Evolutionary conservation across 2,113 vertebrate species (phyloP).

Genomic region (Hippoglossus stenolepis): DNA sequence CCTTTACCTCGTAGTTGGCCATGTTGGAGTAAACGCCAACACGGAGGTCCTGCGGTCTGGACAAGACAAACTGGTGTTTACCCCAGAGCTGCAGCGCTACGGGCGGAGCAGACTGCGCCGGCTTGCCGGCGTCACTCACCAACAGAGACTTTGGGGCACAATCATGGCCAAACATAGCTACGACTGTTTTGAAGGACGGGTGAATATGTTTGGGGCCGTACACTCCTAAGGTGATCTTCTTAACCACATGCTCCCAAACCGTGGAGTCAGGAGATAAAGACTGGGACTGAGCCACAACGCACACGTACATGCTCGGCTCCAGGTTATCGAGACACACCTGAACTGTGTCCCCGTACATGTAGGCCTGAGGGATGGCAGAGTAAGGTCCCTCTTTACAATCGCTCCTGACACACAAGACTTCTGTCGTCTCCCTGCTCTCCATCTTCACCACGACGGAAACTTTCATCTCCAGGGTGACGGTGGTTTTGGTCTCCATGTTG

Average conservation of each 20-base stretch:
- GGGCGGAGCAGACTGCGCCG: conserved; percentile 82
- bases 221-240: conserved; percentile 92
- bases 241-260: conserved; percentile 94
- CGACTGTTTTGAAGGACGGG: conserved; percentile 94
- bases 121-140: conserved; percentile 90
- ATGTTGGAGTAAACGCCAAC: conserved; percentile 95
- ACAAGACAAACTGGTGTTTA: conserved; percentile 91
- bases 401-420: conserved; percentile 89
- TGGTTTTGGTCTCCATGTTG: conserved; percentile 91
- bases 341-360: conserved; percentile 88
- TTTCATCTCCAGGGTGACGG: conserved; percentile 91
- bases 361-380: conserved; percentile 80
- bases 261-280: conserved; percentile 86
- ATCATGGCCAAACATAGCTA: conserved; percentile 94
- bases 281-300: conserved; percentile 87
- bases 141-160: conserved; percentile 93
- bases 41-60: conserved; percentile 90
- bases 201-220: conserved; percentile 98
- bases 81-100: conserved; percentile 96
- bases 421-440: conserved; percentile 85
- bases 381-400: conserved; percentile 94
- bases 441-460: conserved; percentile 90
- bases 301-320: conserved; percentile 95
- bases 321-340: conserved; percentile 92
- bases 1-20: conserved; percentile 91